A percentile compares a stretch with the other conserved stretches of the same genome.
Evolutionary conservation across 2,888 invertebrate genomes (phyloP).

Genomic region (Xestoiulus laeticollis): DNA sequence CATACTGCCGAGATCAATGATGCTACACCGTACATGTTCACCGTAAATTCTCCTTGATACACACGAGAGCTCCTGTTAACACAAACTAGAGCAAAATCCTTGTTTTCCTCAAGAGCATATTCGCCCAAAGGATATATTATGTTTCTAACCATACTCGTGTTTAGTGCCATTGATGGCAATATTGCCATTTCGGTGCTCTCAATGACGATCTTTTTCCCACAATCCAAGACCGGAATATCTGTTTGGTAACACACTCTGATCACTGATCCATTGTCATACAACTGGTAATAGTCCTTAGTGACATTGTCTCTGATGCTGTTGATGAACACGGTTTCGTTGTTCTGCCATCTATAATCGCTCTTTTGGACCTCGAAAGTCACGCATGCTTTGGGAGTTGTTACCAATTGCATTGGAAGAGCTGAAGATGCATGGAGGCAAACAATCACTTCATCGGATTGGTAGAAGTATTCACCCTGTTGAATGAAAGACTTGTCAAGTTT

Average conservation of each 20-base stretch:
- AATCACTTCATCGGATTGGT: not conserved
- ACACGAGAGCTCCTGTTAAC: not conserved
- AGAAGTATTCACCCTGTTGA: not conserved
- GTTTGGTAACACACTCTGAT: not conserved
- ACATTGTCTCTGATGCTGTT: not conserved
- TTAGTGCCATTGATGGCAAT: not conserved
- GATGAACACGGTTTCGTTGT: not conserved
- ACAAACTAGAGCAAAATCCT: not conserved
- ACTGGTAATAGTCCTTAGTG: not conserved
- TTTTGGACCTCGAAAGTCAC: not conserved
- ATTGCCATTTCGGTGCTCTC: not conserved
- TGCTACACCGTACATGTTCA: not conserved
- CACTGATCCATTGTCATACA: not conserved
- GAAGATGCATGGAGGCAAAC: not conserved
- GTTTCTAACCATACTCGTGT: not conserved
- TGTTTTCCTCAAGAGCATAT: not conserved
- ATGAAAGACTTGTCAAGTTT: not conserved
- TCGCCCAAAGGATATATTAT: not conserved
- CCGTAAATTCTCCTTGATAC: not conserved
- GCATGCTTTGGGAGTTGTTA: not conserved
- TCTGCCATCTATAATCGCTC: not conserved
- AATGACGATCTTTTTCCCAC: not conserved
- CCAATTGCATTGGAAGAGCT: not conserved
- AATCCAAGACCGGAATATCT: not conserved
- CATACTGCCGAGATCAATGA: constrained; percentile 46